phyloP scores from a whole-genome alignment of 2,888 invertebrate species.

The Podotricha telesiphe region DNA sequence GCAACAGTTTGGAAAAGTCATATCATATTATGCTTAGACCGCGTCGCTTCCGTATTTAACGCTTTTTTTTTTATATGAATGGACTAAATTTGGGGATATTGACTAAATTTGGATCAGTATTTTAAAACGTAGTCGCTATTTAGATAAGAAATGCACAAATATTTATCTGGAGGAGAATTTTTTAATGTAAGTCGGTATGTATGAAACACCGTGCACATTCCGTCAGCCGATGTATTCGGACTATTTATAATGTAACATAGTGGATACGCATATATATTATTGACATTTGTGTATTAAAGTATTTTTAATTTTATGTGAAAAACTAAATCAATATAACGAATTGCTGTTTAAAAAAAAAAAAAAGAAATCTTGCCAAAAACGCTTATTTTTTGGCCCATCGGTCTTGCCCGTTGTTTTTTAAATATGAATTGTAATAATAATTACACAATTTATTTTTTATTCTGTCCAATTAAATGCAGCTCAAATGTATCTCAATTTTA shows the following conservation, averaged over 20 bases:
- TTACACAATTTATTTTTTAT: background rate
- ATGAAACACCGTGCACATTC: conserved; percentile 67
- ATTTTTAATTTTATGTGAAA: background rate
- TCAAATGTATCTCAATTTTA: conserved; percentile 22
- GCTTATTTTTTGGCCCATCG: conserved; percentile 24
- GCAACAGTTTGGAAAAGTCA: conserved; percentile 55
- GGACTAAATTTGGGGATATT: conserved; percentile 20
- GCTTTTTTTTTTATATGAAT: conserved; percentile 48
- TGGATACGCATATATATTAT: conserved; percentile 50
- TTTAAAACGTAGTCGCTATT: conserved; percentile 56
- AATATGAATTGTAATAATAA: background rate
- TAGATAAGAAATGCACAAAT: conserved; percentile 64
- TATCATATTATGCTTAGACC: conserved; percentile 64
- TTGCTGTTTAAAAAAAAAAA: background rate
- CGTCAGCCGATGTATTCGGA: conserved; percentile 62
- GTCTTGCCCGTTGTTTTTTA: conserved; percentile 26
- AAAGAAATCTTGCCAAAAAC: conserved; percentile 29
- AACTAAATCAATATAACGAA: background rate
- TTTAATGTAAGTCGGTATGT: conserved; percentile 37
- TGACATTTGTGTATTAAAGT: conserved; percentile 12
- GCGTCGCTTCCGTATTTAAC: conserved; percentile 60
- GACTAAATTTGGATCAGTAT: conserved; percentile 53
- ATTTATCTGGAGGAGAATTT: conserved; percentile 34
- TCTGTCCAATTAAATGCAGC: conserved; percentile 24
- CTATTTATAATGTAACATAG: conserved; percentile 57